Evolutionary conservation across 2,113 vertebrate genomes (phyloP), one percentile per base, ranked within the genome.

Genomic region (Myiozetetes cayanensis): DNA sequence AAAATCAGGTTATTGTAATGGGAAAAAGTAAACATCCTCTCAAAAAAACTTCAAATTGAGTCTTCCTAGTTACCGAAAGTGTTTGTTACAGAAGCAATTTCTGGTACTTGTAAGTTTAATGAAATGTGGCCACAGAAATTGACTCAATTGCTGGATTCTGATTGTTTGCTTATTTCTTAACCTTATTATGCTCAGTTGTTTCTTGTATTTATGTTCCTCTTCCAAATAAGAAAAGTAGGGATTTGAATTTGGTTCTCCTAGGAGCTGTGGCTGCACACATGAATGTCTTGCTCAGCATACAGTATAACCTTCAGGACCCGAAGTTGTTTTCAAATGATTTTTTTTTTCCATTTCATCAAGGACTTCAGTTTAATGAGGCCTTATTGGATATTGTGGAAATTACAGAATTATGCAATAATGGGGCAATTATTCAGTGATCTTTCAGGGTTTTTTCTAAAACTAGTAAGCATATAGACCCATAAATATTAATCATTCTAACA

Each of bases 141-240:
- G 52, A 50, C 43, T 59, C 10, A 41, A 0, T 91, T 66, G 72
- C 47, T 77, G 47, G 12, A 44, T 91, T 89, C 47, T 47, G 28
- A 37, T 53, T 79, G 44, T 77, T 93, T 71, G 22, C 33, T 58
- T 71, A 67, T 78, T 92, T 94, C 52, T 87, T 75, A 65, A 56
- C 8, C 12, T 89, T 78, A 37, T 82, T 92, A 52, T 35, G 25
- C 65, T 78, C 15, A 19, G 6, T 37, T 41, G 7, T 86, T 92
- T 77, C 43, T 83, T 70, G 18, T 53, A 28, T 71, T 92, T 92
- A 33, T 79, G 24, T 72, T 77, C 61, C 7, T n/a, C 12, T 90
- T 75, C 67, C 53, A 75, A 90, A 79, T 35, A 41, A 63, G 21
- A 85, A 55, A 87, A 72, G 8, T 68, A 37, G 37, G 79, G 76